A percentile compares a stretch with the other conserved stretches of the same genome.
These are phyloP conservation scores for Troilus luridus DNA, from an alignment of 2,888 invertebrate genomes.

Conservation along the genomic window DNA sequence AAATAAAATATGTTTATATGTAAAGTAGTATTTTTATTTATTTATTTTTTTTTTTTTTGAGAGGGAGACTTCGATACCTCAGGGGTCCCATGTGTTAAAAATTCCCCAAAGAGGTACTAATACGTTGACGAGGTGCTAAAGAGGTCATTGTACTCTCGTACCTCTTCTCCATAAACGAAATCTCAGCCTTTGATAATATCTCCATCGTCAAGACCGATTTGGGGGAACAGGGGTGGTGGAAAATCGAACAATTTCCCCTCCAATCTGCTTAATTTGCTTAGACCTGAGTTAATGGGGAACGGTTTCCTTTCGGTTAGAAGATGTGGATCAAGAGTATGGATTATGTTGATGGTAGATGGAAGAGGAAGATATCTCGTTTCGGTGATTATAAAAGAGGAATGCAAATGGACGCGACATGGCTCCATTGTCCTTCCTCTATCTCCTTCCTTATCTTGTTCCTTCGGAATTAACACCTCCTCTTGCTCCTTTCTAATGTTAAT, in stretches of 20 bases:
- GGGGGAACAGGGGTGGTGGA: neutral
- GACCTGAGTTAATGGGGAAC: neutral
- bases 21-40: too few relatives aligned
- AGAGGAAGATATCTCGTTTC: neutral
- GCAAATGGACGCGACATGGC: neutral
- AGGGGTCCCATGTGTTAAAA: neutral
- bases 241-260: constrained; percentile 33
- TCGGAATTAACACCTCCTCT: neutral
- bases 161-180: neutral
- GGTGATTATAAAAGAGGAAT: constrained; percentile 29
- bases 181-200: neutral
- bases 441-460: neutral
- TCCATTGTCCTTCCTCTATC: neutral
- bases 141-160: neutral
- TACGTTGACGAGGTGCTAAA: neutral
- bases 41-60: too few relatives aligned
- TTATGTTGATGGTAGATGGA: neutral
- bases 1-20: neutral
- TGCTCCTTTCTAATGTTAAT: constrained; percentile 26
- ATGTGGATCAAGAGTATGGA: neutral
- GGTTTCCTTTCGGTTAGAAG: neutral
- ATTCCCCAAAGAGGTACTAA: neutral
- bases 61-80: neutral
- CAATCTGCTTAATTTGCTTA: constrained; percentile 23
- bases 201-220: neutral